phyloP scores from a whole-genome alignment of 2,888 invertebrate species.

The Tetragonula carbonaria region DNA sequence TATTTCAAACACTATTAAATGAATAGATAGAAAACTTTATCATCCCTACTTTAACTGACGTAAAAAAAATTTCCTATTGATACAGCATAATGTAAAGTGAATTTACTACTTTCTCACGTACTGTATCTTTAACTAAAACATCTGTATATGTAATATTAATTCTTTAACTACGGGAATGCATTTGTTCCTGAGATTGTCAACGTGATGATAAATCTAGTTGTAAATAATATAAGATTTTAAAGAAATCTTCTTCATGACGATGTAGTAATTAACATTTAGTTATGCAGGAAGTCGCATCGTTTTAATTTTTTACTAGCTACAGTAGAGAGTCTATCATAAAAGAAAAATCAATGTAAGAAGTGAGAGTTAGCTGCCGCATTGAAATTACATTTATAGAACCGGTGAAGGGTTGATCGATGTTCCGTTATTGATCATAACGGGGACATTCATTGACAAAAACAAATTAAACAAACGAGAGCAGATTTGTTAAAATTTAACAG shows the following conservation, averaged over 20 bases:
- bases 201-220: constrained; percentile 40
- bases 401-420: constrained; percentile 43
- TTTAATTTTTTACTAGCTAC: constrained; percentile 55
- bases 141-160: constrained; percentile 40
- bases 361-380: constrained; percentile 66
- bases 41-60: constrained; percentile 24
- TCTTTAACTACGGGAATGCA: constrained; percentile 41
- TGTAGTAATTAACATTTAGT: constrained; percentile 50
- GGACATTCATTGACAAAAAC: constrained; percentile 44
- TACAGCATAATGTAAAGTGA: constrained; percentile 47
- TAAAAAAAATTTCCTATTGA: constrained; percentile 33
- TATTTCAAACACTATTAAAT: constrained; percentile 30
- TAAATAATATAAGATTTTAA: constrained; percentile 61
- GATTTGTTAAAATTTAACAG: constrained; percentile 84
- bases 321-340: constrained; percentile 45
- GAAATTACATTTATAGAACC: constrained; percentile 51
- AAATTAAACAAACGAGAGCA: constrained; percentile 50
- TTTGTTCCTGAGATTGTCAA: constrained; percentile 46
- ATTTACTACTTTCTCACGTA: constrained; percentile 50
- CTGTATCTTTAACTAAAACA: constrained; percentile 43
- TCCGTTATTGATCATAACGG: constrained; percentile 44
- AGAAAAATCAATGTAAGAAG: constrained; percentile 41
- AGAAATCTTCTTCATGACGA: constrained; percentile 46
- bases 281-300: constrained; percentile 53
- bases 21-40: constrained; percentile 34